Conservation (phyloP, 2,113 vertebrate species). For the Tautogolabrus adspersus region DNA sequence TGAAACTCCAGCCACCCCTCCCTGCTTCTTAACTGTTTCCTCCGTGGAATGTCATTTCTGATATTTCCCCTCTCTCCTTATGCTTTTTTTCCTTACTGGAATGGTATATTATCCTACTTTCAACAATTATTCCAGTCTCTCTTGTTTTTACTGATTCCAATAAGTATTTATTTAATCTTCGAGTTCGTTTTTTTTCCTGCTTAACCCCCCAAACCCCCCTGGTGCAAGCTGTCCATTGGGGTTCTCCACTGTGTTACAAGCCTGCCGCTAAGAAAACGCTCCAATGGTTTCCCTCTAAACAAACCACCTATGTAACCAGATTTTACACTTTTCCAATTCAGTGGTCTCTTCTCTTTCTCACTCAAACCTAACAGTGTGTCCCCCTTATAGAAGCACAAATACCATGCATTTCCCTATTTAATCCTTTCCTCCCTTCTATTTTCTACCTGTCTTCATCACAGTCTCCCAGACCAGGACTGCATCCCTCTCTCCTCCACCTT, state of each 20-base stretch:
- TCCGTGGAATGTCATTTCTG: constrained; percentile 79
- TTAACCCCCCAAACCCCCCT: constrained; percentile 66
- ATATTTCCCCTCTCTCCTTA: constrained; percentile 61
- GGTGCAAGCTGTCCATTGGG: constrained; percentile 82
- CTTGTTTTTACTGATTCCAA: constrained; percentile 60
- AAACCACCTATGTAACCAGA: constrained; percentile 64
- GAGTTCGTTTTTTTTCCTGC: constrained; percentile 70
- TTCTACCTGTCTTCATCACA: constrained; percentile 55
- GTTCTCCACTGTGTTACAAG: constrained; percentile 73
- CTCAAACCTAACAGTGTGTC: constrained; percentile 53
- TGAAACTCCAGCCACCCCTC: constrained; percentile 69
- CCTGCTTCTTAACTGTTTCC: constrained; percentile 81
- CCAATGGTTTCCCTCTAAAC: constrained; percentile 71
- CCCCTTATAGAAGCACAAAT: constrained; percentile 15
- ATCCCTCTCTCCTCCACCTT: constrained; percentile 90
- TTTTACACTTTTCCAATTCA: constrained; percentile 64
- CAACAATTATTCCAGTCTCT: constrained; percentile 70
- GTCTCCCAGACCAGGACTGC: constrained; percentile 84
- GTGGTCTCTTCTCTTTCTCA: constrained; percentile 60
- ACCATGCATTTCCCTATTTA: constrained; percentile 24
- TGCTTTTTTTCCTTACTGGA: constrained; percentile 77
- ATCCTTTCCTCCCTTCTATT: constrained; percentile 32
- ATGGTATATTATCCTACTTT: constrained; percentile 76
- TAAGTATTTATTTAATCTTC: constrained; percentile 52
- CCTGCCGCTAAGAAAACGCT: constrained; percentile 69